Base-by-base conservation (phyloP, 2,113 vertebrate genomes). In the Archilochus colubris region DNA sequence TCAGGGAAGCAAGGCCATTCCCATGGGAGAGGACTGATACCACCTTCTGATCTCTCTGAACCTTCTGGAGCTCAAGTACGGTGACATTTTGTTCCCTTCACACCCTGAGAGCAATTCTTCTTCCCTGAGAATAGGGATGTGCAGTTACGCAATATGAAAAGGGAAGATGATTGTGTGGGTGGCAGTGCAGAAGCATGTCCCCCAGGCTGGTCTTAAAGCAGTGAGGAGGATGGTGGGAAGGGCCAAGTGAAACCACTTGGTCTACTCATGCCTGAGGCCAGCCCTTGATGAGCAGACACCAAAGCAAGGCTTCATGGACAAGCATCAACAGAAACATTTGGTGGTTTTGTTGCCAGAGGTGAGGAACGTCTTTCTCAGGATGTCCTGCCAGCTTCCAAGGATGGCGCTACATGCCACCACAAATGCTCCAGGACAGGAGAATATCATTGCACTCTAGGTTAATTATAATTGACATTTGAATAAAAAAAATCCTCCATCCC, bases 401-500 rank as follows among this genome's bases (percentile, higher is more conserved):
- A 86, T 57, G 61, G 83, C 36, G 68, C 55, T 70, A 58, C 33
- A 36, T 68, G 51, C 63, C 62, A 84, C 24, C 22, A 48, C 2
- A 8, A 72, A n/a, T 64, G 7, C 64, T 31, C 33, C 4, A 4
- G 57, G 27, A 70, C 36, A 77, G 61, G 48, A 59, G 18, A 83
- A 51, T 87, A 64, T 78, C 61, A 58, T 63, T 58, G 2, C 83
- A 64, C 64, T 88, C 44, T 68, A 78, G 53, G 68, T 86, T 93
- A 93, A 94, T 74, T 87, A 53, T 46, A 89, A 94, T 40, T 89
- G 85, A 69, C 64, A 94, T 86, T 86, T 93, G 85, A 88, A 93
- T 85, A 59, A 80, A 72, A 72, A 40, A 91, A 89, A 28, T 44
- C 40, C 57, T 89, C 53, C 36, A 30, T 83, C 88, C 21, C 9